phyloP scores from a whole-genome alignment of 2,888 invertebrate species.

The Chesias legatella region DNA sequence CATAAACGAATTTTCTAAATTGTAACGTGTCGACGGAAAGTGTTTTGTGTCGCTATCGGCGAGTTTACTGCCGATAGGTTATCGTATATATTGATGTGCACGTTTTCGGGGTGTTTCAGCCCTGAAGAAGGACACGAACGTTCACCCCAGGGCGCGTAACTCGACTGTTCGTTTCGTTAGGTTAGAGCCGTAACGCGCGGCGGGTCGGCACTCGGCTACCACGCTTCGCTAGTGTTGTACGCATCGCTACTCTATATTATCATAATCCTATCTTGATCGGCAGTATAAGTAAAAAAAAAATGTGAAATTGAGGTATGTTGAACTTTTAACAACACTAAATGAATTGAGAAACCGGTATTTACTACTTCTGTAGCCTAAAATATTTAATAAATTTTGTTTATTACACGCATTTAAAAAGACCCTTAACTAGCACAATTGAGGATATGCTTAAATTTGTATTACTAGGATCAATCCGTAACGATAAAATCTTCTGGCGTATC shows the following conservation, averaged over 20 bases:
- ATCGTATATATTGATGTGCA: slow-evolving; percentile 23
- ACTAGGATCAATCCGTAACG: too few species aligned
- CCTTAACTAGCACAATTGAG: too few species aligned
- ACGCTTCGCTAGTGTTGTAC: slow-evolving; percentile 23
- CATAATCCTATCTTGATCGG: background rate
- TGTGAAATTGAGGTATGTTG: too few species aligned
- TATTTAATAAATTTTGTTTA: too few species aligned
- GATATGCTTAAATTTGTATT: too few species aligned
- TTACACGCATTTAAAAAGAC: too few species aligned
- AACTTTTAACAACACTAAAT: too few species aligned
- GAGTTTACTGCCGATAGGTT: slow-evolving; percentile 12
- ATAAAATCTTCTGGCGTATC: too few species aligned
- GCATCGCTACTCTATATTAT: background rate
- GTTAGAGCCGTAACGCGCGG: slow-evolving; percentile 8
- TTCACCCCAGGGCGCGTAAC: slow-evolving; percentile 20
- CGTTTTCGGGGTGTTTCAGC: slow-evolving; percentile 10
- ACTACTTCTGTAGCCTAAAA: too few species aligned
- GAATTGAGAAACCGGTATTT: too few species aligned
- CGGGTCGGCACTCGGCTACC: slow-evolving; percentile 6
- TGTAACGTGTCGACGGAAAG: slow-evolving; percentile 9
- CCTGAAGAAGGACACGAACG: slow-evolving; percentile 13
- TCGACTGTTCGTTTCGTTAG: slow-evolving; percentile 24
- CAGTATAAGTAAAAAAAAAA: background rate
- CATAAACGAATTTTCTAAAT: slow-evolving; percentile 9
- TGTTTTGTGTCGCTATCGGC: slow-evolving; percentile 17